Evolutionary conservation across 2,888 invertebrate genomes (phyloP).

Genomic region (Tenthredo scrophulariae): DNA sequence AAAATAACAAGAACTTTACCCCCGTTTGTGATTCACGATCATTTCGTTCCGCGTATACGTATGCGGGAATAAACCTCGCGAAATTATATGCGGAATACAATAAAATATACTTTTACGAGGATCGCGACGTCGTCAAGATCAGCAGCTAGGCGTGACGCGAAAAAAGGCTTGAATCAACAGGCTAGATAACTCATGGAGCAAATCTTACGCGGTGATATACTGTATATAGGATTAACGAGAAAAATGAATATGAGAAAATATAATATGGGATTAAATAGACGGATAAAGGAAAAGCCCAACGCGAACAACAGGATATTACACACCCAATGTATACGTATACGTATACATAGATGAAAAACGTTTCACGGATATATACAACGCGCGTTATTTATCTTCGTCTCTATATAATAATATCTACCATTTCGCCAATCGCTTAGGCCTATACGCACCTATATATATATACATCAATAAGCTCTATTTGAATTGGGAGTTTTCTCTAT

Average conservation of each 20-base stretch:
- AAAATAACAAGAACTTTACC: too few relatives aligned
- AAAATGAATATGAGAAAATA: neutral
- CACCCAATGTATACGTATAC: neutral
- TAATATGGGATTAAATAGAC: neutral
- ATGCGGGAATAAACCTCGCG: neutral
- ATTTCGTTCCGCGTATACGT: neutral
- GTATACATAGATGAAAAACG: too few relatives aligned
- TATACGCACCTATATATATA: neutral
- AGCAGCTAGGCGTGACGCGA: neutral
- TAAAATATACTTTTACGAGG: neutral
- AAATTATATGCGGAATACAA: neutral
- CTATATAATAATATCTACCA: neutral
- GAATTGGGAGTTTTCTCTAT: neutral
- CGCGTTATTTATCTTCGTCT: neutral
- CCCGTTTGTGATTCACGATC: too few relatives aligned
- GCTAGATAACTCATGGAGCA: neutral
- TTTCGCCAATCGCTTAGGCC: neutral
- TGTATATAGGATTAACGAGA: neutral
- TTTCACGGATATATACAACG: too few relatives aligned
- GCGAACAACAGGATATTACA: neutral
- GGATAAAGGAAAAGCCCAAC: neutral
- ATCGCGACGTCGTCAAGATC: neutral
- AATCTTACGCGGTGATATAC: neutral
- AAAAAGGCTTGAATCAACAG: slow-evolving; percentile 18
- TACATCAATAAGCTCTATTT: neutral